phyloP scores from a whole-genome alignment of 2,888 invertebrate genomes.

The Diadegma fenestrale region DNA sequence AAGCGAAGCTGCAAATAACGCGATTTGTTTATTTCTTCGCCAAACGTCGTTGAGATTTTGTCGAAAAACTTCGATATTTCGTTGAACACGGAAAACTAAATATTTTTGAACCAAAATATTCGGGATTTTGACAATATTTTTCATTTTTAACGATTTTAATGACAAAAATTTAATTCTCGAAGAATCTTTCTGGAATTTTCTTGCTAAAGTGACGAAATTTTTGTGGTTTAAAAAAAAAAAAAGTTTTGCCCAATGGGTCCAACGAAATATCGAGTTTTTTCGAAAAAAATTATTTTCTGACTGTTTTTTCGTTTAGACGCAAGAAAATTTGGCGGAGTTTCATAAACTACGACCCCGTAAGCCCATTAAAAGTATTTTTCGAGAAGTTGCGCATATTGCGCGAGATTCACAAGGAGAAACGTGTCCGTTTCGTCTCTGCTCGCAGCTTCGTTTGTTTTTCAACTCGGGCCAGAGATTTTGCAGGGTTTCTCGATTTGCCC shows the following conservation, averaged over 20 bases:
- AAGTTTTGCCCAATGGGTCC: too few relatives aligned
- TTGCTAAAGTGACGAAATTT: too few relatives aligned
- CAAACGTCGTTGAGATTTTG: conserved; percentile 15
- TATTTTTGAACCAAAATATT: too few relatives aligned
- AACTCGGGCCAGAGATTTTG: background rate
- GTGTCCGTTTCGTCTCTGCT: conserved; percentile 2
- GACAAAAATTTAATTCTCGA: too few relatives aligned
- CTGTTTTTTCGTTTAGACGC: conserved; percentile 33
- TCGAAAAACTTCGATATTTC: too few relatives aligned
- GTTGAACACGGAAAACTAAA: too few relatives aligned
- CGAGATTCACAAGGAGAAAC: conserved; percentile 10
- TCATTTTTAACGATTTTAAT: too few relatives aligned
- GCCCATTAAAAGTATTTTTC: conserved; percentile 46
- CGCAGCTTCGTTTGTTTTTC: background rate
- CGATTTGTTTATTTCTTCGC: conserved; percentile 23
- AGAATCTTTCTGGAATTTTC: too few relatives aligned
- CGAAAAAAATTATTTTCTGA: too few relatives aligned
- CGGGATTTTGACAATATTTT: too few relatives aligned
- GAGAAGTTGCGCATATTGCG: conserved; percentile 32
- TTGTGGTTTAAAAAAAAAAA: too few relatives aligned
- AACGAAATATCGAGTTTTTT: too few relatives aligned
- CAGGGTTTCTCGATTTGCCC: conserved; percentile 35
- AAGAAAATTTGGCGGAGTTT: conserved; percentile 36
- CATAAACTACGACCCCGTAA: conserved; percentile 57
- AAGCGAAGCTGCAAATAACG: conserved; percentile 55